Conservation (phyloP, 2,888 invertebrate genomes). For the Tiliacea citrago region DNA sequence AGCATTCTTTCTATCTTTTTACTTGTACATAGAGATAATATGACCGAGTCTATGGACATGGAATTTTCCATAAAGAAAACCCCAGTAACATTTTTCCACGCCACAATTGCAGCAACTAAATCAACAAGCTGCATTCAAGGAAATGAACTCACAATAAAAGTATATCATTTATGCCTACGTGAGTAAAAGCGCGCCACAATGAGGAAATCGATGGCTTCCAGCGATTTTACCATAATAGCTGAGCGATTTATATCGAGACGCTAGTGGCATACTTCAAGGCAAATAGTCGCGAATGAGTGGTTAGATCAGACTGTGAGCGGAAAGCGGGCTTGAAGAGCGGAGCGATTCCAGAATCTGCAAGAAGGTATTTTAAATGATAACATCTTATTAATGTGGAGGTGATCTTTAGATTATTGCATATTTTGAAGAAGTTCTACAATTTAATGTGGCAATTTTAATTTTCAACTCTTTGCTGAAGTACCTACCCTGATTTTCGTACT, state of each 20-base stretch:
- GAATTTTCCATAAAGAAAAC: not conserved
- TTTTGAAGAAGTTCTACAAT: not conserved
- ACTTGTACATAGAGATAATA: too few species aligned
- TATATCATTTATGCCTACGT: constrained; percentile 31
- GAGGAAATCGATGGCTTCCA: constrained; percentile 46
- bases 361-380: not conserved
- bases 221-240: constrained; percentile 46
- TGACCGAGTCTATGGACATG: too few species aligned
- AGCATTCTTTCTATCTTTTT: too few species aligned
- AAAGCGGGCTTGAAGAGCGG: not conserved
- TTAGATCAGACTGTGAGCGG: constrained; percentile 12
- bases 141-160: constrained; percentile 27
- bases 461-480: not conserved
- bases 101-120: not conserved
- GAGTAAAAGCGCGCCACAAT: constrained; percentile 24
- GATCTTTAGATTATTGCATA: not conserved
- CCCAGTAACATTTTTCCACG: not conserved
- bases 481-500: not conserved
- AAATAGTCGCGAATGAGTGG: constrained; percentile 38
- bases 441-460: not conserved
- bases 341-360: not conserved
- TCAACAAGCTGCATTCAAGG: constrained; percentile 19
- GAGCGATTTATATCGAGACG: constrained; percentile 38
- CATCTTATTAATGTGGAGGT: not conserved
- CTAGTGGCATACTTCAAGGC: constrained; percentile 41